These are phyloP conservation scores for Apis florea DNA, from an alignment of 1,140 invertebrate genomes.

Conservation along the genomic window DNA sequence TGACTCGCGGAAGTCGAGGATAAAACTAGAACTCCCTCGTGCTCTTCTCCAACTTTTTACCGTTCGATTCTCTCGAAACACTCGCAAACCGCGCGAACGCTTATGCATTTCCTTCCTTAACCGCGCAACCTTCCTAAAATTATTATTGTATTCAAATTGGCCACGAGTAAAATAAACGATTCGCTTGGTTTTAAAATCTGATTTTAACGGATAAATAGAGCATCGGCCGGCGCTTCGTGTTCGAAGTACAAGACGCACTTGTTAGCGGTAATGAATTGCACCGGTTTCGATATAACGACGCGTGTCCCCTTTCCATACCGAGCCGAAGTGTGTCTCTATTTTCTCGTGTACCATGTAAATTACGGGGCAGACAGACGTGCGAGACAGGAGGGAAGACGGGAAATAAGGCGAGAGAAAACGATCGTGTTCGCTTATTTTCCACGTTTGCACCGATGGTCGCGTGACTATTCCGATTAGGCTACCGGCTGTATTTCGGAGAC, in stretches of 20 bases:
- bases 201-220: not conserved
- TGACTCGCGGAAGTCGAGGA: constrained; percentile 20
- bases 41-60: not conserved
- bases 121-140: not conserved
- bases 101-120: not conserved
- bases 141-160: constrained; percentile 31
- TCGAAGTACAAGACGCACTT: not conserved
- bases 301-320: not conserved
- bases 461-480: constrained; percentile 57
- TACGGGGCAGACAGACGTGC: too few species aligned
- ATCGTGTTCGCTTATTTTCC: constrained; percentile 26
- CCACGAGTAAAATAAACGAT: not conserved
- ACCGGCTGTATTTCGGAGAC: constrained; percentile 47
- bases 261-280: not conserved
- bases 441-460: not conserved
- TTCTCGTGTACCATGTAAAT: constrained; percentile 1
- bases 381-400: too few species aligned
- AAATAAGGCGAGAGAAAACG: constrained; percentile 5
- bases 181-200: not conserved
- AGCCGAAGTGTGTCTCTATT: not conserved
- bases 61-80: too few species aligned
- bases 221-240: not conserved
- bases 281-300: not conserved
- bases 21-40: constrained; percentile 10
- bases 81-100: not conserved